These are phyloP conservation scores for Herpailurus yagouaroundi DNA, from an alignment of 2,113 vertebrate genomes.

Conservation along the genomic window DNA sequence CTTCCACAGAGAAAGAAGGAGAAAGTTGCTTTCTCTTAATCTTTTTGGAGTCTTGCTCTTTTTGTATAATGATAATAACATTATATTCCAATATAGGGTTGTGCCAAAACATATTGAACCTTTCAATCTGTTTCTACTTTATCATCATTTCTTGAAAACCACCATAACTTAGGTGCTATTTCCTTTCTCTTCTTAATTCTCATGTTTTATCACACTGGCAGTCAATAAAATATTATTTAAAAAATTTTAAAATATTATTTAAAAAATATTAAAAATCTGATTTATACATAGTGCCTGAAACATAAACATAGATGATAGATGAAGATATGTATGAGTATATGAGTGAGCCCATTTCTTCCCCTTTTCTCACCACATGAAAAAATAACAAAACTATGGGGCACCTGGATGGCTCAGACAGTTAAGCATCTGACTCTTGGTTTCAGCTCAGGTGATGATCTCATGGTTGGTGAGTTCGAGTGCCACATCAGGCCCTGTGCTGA, in stretches of 20 bases:
- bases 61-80: neutral
- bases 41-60: neutral
- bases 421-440: too few species aligned
- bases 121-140: neutral
- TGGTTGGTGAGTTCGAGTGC: too few species aligned
- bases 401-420: too few species aligned
- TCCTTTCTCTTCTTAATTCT: conserved; percentile 16
- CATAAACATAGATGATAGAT: neutral
- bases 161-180: neutral
- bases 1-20: neutral
- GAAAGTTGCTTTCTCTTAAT: neutral
- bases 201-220: neutral
- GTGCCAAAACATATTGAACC: neutral
- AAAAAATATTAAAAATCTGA: neutral
- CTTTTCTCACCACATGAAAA: neutral
- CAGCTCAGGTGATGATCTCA: too few species aligned
- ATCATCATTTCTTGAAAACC: neutral
- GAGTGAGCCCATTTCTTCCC: neutral
- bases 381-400: neutral
- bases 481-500: too few species aligned
- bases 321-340: neutral
- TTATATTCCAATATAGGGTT: neutral
- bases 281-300: conserved; percentile 11
- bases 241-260: neutral
- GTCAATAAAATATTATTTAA: neutral